Percentiles rank a stretch among this genome's conserved stretches.
phyloP scores from a whole-genome alignment of 2,113 vertebrate species.

The Oceanodroma tethys region DNA sequence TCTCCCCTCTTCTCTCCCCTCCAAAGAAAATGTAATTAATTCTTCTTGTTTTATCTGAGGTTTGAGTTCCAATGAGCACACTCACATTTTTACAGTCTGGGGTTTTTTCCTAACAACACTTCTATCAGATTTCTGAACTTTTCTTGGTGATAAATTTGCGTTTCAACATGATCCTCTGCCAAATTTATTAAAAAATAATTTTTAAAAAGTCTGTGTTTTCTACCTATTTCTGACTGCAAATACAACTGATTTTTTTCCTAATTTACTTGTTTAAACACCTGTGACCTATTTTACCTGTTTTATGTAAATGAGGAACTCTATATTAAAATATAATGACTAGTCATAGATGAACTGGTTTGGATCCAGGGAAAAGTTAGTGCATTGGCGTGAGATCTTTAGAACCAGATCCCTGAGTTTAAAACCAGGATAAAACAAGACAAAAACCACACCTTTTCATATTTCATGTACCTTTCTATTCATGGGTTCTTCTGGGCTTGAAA shows the following conservation, averaged over 20 bases:
- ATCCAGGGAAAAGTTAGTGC: neutral
- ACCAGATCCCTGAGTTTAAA: neutral
- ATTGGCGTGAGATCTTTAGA: neutral
- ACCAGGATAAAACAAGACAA: neutral
- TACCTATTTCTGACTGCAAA: constrained; percentile 54
- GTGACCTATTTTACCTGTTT: constrained; percentile 55
- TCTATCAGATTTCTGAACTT: constrained; percentile 28
- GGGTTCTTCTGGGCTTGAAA: neutral
- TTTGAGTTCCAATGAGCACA: neutral
- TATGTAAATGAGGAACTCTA: constrained; percentile 55
- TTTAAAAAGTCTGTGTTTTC: constrained; percentile 30
- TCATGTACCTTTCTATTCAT: neutral
- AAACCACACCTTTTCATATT: neutral
- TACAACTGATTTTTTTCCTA: neutral
- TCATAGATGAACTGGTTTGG: constrained; percentile 43
- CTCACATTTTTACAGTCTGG: constrained; percentile 12
- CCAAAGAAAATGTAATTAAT: neutral
- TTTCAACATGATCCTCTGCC: constrained; percentile 55
- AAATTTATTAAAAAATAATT: constrained; percentile 54
- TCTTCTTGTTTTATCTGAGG: neutral
- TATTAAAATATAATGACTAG: constrained; percentile 39
- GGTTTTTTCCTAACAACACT: neutral
- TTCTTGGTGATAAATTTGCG: constrained; percentile 29
- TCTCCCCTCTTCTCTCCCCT: neutral
- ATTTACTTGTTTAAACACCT: constrained; percentile 46